Evolutionary conservation across 53 echinoderm and acorn worm species (phyloP).

Genomic region (Luidia sarsii): DNA sequence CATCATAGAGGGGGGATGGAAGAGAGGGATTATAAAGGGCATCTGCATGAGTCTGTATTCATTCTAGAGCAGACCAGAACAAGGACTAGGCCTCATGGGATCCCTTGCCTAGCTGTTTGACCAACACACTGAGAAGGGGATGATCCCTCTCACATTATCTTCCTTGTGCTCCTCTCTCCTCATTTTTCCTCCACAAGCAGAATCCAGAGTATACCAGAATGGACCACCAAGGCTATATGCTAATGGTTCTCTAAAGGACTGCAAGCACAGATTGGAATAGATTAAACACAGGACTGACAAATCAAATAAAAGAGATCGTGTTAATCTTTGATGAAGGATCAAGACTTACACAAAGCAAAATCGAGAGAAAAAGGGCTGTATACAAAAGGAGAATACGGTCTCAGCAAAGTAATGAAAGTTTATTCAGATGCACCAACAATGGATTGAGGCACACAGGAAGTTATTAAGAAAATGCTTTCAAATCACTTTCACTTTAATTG

Average conservation of each 20-base stretch:
- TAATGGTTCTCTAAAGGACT: not conserved
- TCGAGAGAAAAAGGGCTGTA: no score
- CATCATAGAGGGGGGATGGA: no score
- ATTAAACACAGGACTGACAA: no score
- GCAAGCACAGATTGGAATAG: conserved; percentile 10
- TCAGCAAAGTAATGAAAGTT: no score
- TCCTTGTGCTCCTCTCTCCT: not conserved
- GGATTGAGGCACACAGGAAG: no score
- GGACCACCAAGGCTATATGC: conserved; percentile 1
- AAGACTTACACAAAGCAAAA: no score
- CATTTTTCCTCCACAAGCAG: not conserved
- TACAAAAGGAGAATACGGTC: no score
- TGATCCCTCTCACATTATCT: conserved; percentile 11
- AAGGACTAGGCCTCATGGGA: conserved; percentile 4
- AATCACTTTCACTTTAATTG: no score
- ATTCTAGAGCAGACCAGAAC: not conserved
- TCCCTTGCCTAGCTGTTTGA: conserved; percentile 21
- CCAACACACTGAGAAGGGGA: conserved; percentile 24
- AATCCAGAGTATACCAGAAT: not conserved
- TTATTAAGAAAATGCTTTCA: no score
- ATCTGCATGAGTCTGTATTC: conserved; percentile 5
- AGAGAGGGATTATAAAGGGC: conserved; percentile 17
- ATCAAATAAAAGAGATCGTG: not conserved
- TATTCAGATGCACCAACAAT: no score
- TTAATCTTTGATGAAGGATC: conserved; percentile 2